Evolutionary conservation across 2,888 invertebrate genomes (phyloP), one percentile per base, ranked within the genome.

Genomic region (Atrina japonica): DNA sequence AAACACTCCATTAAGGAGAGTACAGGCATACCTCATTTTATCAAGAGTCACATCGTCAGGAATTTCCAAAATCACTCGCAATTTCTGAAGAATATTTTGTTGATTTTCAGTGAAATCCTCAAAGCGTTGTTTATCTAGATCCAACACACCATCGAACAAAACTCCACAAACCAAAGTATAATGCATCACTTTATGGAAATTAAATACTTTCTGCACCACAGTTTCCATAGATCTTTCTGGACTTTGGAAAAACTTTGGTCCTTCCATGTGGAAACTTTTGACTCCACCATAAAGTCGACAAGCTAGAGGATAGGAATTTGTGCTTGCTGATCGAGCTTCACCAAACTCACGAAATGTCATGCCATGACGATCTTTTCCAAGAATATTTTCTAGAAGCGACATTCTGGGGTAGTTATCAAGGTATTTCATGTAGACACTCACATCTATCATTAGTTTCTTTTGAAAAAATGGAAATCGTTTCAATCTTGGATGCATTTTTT

Each of bases 11-110:
- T 66, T 70, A 3, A 80, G 65, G 14, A 75, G 29, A 27, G 71
- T 61, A 14, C 75, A 77, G n/a, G 76, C 72, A 47, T 69, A 75
- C 14, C 78, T 66, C 71, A 78, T 73, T 59, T 76, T 75, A 16
- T 56, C 59, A 23, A 74, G 47, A 41, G 47, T 56, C 9, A 78
- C 66, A 61, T 76, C 64, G 40, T 59, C 45, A 9, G 75, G 70
- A 1, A 73, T 49, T n/a, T 70, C 58, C 14, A 80, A 61, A 11
- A 68, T 29, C 18, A 53, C 60, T 14, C 60, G 72, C n/a, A 80
- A 50, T 29, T 75, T 61, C 41, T 66, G 69, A 41, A 75, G 68
- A n/a, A 78, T 60, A 27, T 70, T 56, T 18, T 70, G 72, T 14
- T 74, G 52, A 9, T 65, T 67, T 30, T 66, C 67, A 11, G 73